A percentile compares a stretch with the other conserved stretches of the same genome.
Conservation (phyloP, 1,140 invertebrate genomes). For the Drosophila neocordata region DNA sequence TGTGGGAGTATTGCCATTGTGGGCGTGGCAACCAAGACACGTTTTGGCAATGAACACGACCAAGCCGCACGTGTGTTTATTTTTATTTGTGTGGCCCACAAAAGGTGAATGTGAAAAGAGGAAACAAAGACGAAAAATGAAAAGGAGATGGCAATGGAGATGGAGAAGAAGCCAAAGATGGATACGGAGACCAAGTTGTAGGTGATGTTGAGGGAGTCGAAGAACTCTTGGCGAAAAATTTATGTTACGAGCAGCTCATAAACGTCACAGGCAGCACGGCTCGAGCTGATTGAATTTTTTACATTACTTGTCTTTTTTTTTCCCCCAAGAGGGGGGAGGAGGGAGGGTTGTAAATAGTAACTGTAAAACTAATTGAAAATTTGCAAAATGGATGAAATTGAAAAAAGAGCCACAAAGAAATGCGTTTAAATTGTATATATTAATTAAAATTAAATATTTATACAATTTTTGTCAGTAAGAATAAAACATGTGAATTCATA, state of each 20-base stretch:
- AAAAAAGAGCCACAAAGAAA: not conserved
- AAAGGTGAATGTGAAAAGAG: slow-evolving; percentile 35
- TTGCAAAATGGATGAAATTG: not conserved
- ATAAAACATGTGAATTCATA: not conserved
- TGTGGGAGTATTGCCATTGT: slow-evolving; percentile 5
- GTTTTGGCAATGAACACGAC: slow-evolving; percentile 68
- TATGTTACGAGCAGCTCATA: slow-evolving; percentile 66
- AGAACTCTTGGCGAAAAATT: slow-evolving; percentile 39
- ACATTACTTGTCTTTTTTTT: slow-evolving; percentile 32
- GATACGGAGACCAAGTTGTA: not conserved
- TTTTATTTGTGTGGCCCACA: slow-evolving; percentile 62
- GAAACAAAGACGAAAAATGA: slow-evolving; percentile 6
- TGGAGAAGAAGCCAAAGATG: not conserved
- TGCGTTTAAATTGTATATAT: not conserved
- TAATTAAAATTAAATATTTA: slow-evolving; percentile 26
- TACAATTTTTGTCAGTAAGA: not conserved
- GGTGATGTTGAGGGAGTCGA: not conserved
- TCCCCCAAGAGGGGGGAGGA: not conserved
- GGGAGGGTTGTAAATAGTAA: slow-evolving; percentile 17
- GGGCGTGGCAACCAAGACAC: slow-evolving; percentile 42
- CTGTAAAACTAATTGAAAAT: slow-evolving; percentile 43
- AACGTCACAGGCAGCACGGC: slow-evolving; percentile 48
- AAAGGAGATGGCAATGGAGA: slow-evolving; percentile 19
- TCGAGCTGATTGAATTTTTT: slow-evolving; percentile 67
- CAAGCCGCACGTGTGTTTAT: slow-evolving; percentile 63